Conservation (phyloP, 2,888 invertebrate species). For the Scrobipalpa costella region DNA sequence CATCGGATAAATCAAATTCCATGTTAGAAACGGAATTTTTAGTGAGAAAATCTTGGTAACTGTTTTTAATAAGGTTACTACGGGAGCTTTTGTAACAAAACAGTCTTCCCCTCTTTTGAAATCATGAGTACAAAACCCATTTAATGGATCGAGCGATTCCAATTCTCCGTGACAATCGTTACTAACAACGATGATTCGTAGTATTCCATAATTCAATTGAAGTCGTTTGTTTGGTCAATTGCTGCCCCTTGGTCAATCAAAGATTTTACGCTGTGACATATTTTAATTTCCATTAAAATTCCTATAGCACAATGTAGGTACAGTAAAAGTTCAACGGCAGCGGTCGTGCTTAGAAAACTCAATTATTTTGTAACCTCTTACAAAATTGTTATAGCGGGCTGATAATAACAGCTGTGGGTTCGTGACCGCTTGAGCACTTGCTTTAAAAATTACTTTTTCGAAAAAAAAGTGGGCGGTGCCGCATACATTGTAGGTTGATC, state of each 20-base stretch:
- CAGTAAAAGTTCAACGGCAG: constrained; percentile 54
- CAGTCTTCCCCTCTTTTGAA: background rate
- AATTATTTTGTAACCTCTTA: constrained; percentile 72
- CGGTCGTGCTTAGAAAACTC: constrained; percentile 74
- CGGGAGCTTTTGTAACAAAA: background rate
- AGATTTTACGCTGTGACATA: constrained; percentile 6
- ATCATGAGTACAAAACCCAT: background rate
- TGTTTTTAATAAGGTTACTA: background rate
- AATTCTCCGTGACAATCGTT: background rate
- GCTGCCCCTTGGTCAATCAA: constrained; percentile 14
- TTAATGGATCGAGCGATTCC: background rate
- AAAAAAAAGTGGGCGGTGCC: constrained; percentile 24
- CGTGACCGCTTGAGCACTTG: constrained; percentile 56
- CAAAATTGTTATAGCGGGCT: constrained; percentile 70
- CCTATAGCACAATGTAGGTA: constrained; percentile 3
- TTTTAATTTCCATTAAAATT: constrained; percentile 24
- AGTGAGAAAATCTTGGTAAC: background rate
- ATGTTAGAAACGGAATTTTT: background rate
- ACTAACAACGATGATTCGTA: constrained; percentile 8
- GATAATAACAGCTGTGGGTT: constrained; percentile 68
- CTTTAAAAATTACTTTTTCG: constrained; percentile 35
- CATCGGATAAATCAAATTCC: constrained; percentile 26
- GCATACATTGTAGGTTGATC: constrained; percentile 26
- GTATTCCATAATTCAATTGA: constrained; percentile 20
- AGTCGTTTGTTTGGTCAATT: constrained; percentile 8